Conservation (phyloP, 2,888 invertebrate species). For the Pedicia rivosa region DNA sequence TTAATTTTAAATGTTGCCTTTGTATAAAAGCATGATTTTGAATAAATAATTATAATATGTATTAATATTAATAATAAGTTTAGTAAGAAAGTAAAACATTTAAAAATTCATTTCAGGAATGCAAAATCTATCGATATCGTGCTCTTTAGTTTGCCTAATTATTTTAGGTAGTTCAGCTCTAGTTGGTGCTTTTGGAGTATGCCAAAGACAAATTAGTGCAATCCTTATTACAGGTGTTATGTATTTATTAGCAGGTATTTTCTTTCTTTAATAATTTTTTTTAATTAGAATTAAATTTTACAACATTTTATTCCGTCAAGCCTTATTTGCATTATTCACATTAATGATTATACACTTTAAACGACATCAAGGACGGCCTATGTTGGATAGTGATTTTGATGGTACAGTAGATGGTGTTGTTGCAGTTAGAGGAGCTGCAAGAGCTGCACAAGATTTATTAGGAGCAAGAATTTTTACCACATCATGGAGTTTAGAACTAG, state of each 20-base stretch:
- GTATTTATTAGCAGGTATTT: constrained; percentile 75
- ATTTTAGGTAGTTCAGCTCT: constrained; percentile 74
- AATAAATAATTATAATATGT: too few relatives aligned
- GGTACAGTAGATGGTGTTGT: constrained; percentile 59
- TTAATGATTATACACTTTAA: constrained; percentile 87
- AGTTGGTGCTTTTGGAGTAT: constrained; percentile 76
- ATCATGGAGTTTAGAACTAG: constrained; percentile 70
- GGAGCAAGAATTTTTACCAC: constrained; percentile 59
- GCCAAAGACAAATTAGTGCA: constrained; percentile 84
- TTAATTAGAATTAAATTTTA: background rate
- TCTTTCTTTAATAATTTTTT: background rate
- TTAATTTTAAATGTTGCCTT: too few relatives aligned
- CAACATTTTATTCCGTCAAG: constrained; percentile 34
- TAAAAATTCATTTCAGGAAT: constrained; percentile 67
- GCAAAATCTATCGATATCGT: constrained; percentile 92
- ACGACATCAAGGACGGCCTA: constrained; percentile 51
- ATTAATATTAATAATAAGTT: too few relatives aligned
- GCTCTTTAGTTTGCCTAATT: constrained; percentile 81
- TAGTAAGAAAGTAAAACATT: too few relatives aligned
- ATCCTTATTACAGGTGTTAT: constrained; percentile 88
- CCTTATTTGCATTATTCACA: constrained; percentile 80
- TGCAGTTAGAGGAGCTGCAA: constrained; percentile 33
- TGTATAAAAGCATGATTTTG: too few relatives aligned
- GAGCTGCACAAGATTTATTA: constrained; percentile 38
- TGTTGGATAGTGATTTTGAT: constrained; percentile 40